Evolutionary conservation across 2,113 vertebrate species (phyloP).

Genomic region (Alligator sinensis): DNA sequence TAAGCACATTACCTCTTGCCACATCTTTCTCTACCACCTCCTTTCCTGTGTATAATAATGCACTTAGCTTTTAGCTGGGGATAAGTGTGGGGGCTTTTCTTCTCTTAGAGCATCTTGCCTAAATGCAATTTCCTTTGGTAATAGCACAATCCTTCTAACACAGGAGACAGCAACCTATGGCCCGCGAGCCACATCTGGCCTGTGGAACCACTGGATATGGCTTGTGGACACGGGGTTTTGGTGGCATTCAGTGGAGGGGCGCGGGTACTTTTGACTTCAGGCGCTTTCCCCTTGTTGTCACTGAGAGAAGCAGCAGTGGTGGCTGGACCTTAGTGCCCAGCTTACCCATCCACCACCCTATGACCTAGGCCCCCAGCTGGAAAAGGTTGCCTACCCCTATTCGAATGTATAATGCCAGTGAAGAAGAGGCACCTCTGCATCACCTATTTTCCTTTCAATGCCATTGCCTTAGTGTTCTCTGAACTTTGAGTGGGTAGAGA

Average conservation of each 20-base stretch:
- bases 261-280: no score
- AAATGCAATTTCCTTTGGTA: not conserved
- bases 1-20: not conserved
- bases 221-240: no score
- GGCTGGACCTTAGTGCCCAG: no score
- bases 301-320: no score
- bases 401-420: not conserved
- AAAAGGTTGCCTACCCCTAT: no score
- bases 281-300: no score
- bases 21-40: not conserved
- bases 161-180: no score
- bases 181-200: no score
- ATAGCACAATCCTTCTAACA: not conserved
- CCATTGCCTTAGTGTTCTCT: not conserved
- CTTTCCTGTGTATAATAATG: not conserved
- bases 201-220: no score
- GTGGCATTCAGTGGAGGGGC: no score
- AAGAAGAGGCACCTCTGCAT: not conserved
- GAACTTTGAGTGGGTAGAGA: not conserved
- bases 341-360: no score
- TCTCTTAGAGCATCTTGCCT: not conserved
- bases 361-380: no score
- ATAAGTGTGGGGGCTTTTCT: not conserved
- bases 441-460: not conserved
- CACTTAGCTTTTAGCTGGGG: not conserved